Evolutionary conservation across 2,113 vertebrate genomes (phyloP), one percentile per base, ranked within the genome.

Genomic region (Clarias batrachus): DNA sequence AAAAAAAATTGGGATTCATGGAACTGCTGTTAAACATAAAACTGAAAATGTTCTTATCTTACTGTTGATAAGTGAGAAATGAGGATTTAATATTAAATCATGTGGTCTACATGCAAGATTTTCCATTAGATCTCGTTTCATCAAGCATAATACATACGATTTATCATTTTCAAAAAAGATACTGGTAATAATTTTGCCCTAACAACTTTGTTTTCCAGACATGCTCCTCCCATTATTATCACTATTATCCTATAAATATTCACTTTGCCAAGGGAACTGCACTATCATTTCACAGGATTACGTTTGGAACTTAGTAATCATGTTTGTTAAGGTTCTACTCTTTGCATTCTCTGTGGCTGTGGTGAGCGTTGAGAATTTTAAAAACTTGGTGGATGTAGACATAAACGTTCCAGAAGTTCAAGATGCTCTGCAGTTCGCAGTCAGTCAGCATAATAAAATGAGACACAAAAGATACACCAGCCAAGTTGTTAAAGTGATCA

Each of bases 401-500:
- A 3, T 3, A 0, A 87, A 91, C 0, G 91, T 95, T 0, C 25
- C 86, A 1, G 89, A 85, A 0, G 89, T 91, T 9, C 81, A 86
- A 84, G 62, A 85, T 4, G 96, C 96, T 1, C 68, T 98, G 81
- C 81, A 74, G 2, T 96, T 95, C 84, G 96, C 97, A 4, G 63
- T 97, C 2, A 48, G 30, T 1, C 65, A 96, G 27, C 96, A 96
- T 93, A 99, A 99, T 93, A 89, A 37, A 33, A 63, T 2, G 1
- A 95, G 74, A 92, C 96, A 98, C 82, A 95, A 96, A 73, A 1
- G 78, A 85, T 97, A 62, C 90, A 25, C 91, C 33, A 92, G 91
- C 80, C 83, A 94, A 9, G 92, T 93, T 54, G 3, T 88, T 17
- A 71, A 91, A 0, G 19, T 98, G 62, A 0, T 95, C 78, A 85